Conservation (phyloP, 2,797 vertebrate genomes). For the Tapirus indicus region DNA sequence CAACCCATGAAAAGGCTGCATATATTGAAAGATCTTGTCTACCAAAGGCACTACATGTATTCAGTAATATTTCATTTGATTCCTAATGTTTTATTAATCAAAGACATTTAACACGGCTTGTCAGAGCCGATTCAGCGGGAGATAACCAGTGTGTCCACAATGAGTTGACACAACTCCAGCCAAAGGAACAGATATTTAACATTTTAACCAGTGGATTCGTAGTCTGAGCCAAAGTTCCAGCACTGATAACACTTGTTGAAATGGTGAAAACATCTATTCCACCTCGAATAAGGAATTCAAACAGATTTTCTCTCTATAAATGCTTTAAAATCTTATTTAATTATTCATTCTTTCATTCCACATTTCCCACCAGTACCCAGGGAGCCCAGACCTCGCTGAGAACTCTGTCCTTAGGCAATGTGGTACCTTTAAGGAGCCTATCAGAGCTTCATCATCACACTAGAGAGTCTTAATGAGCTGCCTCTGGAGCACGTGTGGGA, state of each 20-base stretch:
- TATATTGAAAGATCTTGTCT: conserved; percentile 64
- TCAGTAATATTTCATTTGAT: conserved; percentile 78
- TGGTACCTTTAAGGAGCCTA: neutral
- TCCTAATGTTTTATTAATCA: conserved; percentile 75
- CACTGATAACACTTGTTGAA: neutral
- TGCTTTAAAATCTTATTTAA: neutral
- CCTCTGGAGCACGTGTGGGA: neutral
- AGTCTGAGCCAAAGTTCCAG: neutral
- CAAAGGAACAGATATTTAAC: neutral
- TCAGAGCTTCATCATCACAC: neutral
- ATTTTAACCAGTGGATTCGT: neutral
- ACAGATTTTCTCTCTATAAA: neutral
- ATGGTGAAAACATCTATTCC: neutral
- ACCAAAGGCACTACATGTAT: conserved; percentile 51
- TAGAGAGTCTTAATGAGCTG: neutral
- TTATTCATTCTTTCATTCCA: neutral
- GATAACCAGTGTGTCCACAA: neutral
- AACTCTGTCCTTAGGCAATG: neutral
- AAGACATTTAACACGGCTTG: conserved; percentile 62
- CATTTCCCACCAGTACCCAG: neutral
- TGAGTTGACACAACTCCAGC: neutral
- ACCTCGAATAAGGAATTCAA: neutral
- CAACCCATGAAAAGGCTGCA: neutral
- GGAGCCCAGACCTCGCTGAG: neutral
- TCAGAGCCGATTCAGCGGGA: conserved; percentile 56